phyloP scores from a whole-genome alignment of 2,797 vertebrate species.

The Gymnoscopelus braueri region DNA sequence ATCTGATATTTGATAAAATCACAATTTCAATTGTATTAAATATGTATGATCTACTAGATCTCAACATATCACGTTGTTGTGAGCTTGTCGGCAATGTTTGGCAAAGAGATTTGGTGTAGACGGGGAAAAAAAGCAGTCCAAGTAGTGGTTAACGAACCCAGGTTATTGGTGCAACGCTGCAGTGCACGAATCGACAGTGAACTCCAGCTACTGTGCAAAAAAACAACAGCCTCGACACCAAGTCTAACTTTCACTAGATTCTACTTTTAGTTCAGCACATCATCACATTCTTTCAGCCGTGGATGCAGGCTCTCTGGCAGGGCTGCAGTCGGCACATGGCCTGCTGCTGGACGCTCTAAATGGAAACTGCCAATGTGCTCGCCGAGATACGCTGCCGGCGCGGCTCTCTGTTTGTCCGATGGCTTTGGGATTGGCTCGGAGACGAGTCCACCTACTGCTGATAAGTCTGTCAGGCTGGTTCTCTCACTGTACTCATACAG shows the following conservation, averaged over 20 bases:
- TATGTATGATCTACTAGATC: too few relatives aligned
- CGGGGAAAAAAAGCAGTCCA: too few relatives aligned
- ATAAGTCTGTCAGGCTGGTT: slow-evolving; percentile 6
- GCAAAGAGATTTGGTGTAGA: too few relatives aligned
- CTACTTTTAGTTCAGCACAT: background rate
- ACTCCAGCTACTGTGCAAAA: too few relatives aligned
- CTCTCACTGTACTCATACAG: background rate
- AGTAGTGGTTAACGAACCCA: too few relatives aligned
- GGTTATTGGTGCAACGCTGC: too few relatives aligned
- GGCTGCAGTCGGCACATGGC: slow-evolving; percentile 7
- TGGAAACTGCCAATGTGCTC: background rate
- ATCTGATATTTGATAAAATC: too few relatives aligned
- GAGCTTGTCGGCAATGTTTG: too few relatives aligned
- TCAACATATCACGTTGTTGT: too few relatives aligned
- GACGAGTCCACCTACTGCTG: slow-evolving; percentile 10
- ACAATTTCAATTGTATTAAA: too few relatives aligned
- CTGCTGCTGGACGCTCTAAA: slow-evolving; percentile 9
- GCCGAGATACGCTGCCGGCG: slow-evolving; percentile 26
- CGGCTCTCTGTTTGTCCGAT: slow-evolving; percentile 27
- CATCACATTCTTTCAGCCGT: slow-evolving; percentile 16
- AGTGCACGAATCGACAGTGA: too few relatives aligned
- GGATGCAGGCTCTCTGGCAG: background rate
- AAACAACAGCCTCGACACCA: background rate
- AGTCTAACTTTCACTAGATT: background rate
- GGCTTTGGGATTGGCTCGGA: slow-evolving; percentile 24